Conservation (phyloP, 2,888 invertebrate species). For the Heliconius hortense region DNA sequence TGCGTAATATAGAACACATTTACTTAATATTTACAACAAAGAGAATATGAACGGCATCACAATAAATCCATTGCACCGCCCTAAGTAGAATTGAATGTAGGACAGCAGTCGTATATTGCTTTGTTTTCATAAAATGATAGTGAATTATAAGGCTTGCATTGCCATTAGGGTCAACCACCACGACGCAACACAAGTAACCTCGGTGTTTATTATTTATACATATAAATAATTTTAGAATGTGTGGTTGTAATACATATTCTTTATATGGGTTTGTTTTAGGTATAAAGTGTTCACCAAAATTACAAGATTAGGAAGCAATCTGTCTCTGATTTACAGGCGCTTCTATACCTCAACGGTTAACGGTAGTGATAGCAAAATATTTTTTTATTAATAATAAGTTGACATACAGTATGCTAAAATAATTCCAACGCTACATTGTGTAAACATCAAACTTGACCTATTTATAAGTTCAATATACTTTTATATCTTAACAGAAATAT, state of each 20-base stretch:
- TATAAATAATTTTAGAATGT: slow-evolving; percentile 8
- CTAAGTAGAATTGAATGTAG: slow-evolving; percentile 39
- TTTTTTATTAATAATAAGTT: background rate
- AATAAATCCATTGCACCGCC: slow-evolving; percentile 40
- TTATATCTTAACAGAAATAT: too few relatives aligned
- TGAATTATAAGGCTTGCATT: slow-evolving; percentile 60
- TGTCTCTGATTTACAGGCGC: background rate
- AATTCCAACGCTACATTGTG: background rate
- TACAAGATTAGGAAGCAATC: background rate
- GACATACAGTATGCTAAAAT: background rate
- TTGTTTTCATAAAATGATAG: slow-evolving; percentile 42
- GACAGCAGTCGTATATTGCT: slow-evolving; percentile 40
- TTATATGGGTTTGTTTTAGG: background rate
- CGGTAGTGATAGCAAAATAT: background rate
- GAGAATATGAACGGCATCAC: slow-evolving; percentile 26
- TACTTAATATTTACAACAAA: slow-evolving; percentile 3
- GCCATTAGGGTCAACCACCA: slow-evolving; percentile 73
- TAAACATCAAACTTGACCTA: background rate
- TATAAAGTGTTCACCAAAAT: background rate
- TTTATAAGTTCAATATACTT: background rate
- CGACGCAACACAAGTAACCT: slow-evolving; percentile 49
- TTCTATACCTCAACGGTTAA: background rate
- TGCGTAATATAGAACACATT: background rate
- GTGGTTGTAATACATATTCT: background rate
- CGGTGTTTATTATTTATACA: slow-evolving; percentile 35